Percentiles rank a stretch among this genome's conserved stretches.
Conservation (phyloP, 2,797 vertebrate genomes). For the Peromyscus aztecus region DNA sequence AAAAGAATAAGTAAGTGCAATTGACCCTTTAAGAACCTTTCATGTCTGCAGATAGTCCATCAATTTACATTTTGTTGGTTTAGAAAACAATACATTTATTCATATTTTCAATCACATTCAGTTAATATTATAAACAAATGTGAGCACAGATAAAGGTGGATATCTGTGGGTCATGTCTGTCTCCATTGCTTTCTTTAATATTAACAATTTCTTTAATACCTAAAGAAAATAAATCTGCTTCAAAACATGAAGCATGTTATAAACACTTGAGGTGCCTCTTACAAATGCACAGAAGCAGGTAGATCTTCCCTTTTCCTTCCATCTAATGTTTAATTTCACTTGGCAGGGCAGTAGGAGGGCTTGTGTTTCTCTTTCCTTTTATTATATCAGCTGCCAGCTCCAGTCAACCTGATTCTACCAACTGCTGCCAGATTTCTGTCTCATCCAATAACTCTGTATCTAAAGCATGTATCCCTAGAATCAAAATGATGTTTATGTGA, state of each 20-base stretch:
- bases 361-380: neutral
- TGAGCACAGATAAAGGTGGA: constrained; percentile 15
- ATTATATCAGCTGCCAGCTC: constrained; percentile 15
- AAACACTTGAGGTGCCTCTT: neutral
- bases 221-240: constrained; percentile 14
- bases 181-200: neutral
- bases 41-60: neutral
- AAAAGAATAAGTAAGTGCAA: neutral
- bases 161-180: neutral
- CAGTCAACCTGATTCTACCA: neutral
- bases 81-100: neutral
- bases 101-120: neutral
- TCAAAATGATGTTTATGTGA: neutral
- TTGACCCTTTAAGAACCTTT: neutral
- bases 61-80: constrained; percentile 8
- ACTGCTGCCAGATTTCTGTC: constrained; percentile 7
- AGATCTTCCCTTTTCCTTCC: neutral
- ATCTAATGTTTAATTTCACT: neutral
- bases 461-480: neutral
- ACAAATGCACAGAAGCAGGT: neutral
- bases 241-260: constrained; percentile 8
- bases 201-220: neutral
- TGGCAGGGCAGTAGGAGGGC: neutral
- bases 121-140: neutral
- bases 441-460: neutral